Evolutionary conservation across 2,797 vertebrate species (phyloP).

Genomic region (Emydoidea blandingii): DNA sequence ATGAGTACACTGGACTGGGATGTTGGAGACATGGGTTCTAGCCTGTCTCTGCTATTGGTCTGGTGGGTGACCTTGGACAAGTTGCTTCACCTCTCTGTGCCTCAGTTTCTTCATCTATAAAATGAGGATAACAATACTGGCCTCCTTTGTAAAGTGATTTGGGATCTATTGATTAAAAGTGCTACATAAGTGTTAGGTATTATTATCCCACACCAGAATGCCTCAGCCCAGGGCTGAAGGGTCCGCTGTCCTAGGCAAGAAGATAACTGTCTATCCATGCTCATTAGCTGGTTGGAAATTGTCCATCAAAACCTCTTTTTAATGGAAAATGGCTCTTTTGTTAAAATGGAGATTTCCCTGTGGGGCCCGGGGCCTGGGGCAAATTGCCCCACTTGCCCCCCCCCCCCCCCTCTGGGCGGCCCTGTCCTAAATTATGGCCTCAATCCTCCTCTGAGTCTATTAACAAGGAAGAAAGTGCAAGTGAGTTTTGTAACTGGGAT

Average conservation of each 20-base stretch:
- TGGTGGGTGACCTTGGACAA: neutral
- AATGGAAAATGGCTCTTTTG: neutral
- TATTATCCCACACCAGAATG: too few relatives aligned
- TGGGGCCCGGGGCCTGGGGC: too few relatives aligned
- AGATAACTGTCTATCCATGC: rapidly evolving
- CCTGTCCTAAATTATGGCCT: neutral
- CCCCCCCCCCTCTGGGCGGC: too few relatives aligned
- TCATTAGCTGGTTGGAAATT: neutral
- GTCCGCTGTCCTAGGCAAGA: neutral
- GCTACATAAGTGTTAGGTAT: too few relatives aligned
- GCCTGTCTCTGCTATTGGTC: neutral
- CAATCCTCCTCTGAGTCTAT: neutral
- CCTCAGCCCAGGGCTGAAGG: too few relatives aligned
- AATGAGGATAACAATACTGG: too few relatives aligned
- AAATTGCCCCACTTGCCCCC: too few relatives aligned
- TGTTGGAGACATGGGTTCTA: neutral
- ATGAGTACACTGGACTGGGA: neutral
- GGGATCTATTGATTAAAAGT: too few relatives aligned
- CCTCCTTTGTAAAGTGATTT: too few relatives aligned
- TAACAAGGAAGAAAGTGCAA: neutral
- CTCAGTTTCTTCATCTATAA: too few relatives aligned
- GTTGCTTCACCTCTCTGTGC: too few relatives aligned
- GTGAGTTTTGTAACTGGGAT: neutral
- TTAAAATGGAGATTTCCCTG: neutral
- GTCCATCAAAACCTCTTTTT: neutral